Percentiles rank a stretch among this genome's conserved stretches.
Conservation (phyloP, 35 echinoderm and acorn worm species). For the Chiridota heheva region DNA sequence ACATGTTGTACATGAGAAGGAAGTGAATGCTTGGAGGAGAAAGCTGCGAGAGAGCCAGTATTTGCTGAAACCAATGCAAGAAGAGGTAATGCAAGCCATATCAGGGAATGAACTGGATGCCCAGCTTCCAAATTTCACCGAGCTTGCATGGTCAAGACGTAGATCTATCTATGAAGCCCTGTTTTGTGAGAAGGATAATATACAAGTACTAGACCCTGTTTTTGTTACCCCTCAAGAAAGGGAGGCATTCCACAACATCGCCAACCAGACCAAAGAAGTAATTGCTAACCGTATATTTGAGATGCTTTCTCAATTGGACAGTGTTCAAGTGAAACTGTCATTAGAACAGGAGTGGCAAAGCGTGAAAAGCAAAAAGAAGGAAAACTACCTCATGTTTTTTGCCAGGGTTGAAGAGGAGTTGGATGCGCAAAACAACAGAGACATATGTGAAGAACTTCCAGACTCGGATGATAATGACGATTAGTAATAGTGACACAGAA, state of each 20-base stretch:
- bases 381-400: not conserved
- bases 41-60: not conserved
- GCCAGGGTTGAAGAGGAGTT: not conserved
- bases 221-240: conserved; percentile 14
- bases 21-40: not conserved
- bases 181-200: not conserved
- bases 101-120: not conserved
- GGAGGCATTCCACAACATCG: not conserved
- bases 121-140: not conserved
- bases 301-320: not conserved
- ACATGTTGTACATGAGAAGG: not conserved
- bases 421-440: not conserved
- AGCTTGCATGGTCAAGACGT: not conserved
- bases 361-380: not conserved
- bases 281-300: not conserved
- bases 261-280: conserved; percentile 5
- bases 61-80: not conserved
- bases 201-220: not conserved
- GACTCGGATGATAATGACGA: too few relatives aligned
- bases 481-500: too few relatives aligned
- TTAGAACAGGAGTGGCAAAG: not conserved
- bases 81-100: not conserved
- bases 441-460: too few relatives aligned
- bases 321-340: not conserved
- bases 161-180: not conserved